phyloP scores from a whole-genome alignment of 2,113 vertebrate genomes.

The Mobula hypostoma region DNA sequence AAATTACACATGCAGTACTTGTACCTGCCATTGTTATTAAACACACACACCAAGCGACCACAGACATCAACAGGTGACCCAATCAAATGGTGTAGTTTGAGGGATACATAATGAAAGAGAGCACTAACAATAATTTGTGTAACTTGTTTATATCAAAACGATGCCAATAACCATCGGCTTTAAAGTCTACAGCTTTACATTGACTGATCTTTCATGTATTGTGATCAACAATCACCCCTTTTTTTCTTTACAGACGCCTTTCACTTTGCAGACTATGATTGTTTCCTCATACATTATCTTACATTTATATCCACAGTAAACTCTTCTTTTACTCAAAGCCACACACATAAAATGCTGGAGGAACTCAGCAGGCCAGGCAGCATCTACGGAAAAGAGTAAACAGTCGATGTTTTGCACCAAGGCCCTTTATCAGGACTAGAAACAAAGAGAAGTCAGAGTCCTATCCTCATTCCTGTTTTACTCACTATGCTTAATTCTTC shows the following conservation, averaged over 20 bases:
- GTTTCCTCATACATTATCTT: neutral
- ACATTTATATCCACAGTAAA: neutral
- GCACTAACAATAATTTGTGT: neutral
- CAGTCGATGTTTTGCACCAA: too few relatives aligned
- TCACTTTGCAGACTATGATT: neutral
- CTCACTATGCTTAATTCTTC: neutral
- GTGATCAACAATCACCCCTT: neutral
- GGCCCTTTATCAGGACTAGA: too few relatives aligned
- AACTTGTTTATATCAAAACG: neutral
- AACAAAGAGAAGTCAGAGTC: too few relatives aligned
- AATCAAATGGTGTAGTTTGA: neutral
- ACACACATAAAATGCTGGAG: too few relatives aligned
- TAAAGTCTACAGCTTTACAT: neutral
- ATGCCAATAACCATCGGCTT: neutral
- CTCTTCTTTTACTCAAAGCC: neutral
- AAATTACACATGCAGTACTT: neutral
- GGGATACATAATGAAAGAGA: neutral
- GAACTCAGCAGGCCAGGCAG: too few relatives aligned
- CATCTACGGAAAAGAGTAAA: too few relatives aligned
- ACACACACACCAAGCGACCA: neutral
- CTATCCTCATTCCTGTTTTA: neutral
- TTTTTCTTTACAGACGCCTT: neutral
- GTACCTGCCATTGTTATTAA: neutral
- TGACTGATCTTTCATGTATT: neutral
- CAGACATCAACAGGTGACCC: neutral